Evolutionary conservation across 2,888 invertebrate species (phyloP), one percentile per base, ranked within the genome.

Genomic region (Miltochrista miniata): DNA sequence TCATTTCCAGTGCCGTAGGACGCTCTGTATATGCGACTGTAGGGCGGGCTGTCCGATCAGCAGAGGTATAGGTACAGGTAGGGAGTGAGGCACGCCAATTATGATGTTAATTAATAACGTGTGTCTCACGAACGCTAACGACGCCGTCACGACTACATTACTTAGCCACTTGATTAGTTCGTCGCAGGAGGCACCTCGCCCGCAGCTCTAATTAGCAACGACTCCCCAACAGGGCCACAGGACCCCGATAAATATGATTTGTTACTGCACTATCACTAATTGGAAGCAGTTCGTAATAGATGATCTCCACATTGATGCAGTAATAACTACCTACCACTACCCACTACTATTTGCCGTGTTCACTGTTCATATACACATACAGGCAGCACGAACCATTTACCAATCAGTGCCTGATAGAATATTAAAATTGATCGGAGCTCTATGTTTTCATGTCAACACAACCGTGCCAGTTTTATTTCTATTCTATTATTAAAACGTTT

Each of bases 111-210:
- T 90, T 90, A 89, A 90, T 90, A 88, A 88, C 87, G 89, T 87
- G 85, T 90, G 87, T 87, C 87, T 87, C 83, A 84, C 83, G 81
- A 84, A 80, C 84, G 79, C 86, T 87, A 88, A 89, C 88, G 87
- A 87, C 80, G 83, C 82, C 87, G 86, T 88, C 87, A 90, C 87
- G 87, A 86, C 81, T 90, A 87, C 83, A 89, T 90, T 90, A 90
- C 89, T 90, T 89, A 87, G 84, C 85, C 89, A 90, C 87, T 88
- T 90, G 90, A 90, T 90, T 89, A 90, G 90, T 87, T 85, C 83
- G 76, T 85, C 83, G 76, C 83, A 81, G 79, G 78, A 78, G 72
- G 73, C 79, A 76, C 79, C 80, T 76, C 76, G 81, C 85, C 85
- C 83, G 81, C 85, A 83, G 78, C 85, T 74, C 87, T 87, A 90